Percentiles rank a stretch among this genome's conserved stretches.
Conservation (phyloP, 2,113 vertebrate genomes). For the Vulpes vulpes region DNA sequence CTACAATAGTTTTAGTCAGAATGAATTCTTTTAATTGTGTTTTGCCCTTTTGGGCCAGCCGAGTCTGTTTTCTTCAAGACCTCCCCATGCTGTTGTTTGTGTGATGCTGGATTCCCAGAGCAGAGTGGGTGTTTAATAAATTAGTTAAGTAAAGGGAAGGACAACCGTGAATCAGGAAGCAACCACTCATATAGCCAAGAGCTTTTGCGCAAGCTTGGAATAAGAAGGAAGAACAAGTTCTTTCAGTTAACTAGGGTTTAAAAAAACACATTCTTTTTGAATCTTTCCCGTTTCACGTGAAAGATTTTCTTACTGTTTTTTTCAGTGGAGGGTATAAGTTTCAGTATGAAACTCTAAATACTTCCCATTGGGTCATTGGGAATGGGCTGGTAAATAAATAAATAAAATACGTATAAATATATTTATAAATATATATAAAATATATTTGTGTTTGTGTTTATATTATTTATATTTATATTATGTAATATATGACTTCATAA, state of each 20-base stretch:
- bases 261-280: conserved; percentile 31
- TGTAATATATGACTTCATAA: background rate
- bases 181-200: conserved; percentile 12
- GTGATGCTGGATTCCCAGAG: conserved; percentile 49
- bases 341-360: background rate
- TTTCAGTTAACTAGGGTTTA: background rate
- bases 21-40: background rate
- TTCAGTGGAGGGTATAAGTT: background rate
- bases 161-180: conserved; percentile 31
- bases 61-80: conserved; percentile 52
- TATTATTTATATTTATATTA: background rate
- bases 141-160: background rate
- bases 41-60: conserved; percentile 6
- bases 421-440: background rate
- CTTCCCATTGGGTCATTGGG: background rate
- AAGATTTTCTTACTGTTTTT: background rate
- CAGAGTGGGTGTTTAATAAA: conserved; percentile 22
- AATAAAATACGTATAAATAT: background rate
- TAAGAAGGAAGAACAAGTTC: background rate
- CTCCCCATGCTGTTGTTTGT: conserved; percentile 50
- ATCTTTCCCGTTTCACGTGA: conserved; percentile 38
- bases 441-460: background rate
- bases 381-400: background rate
- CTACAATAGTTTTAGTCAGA: background rate
- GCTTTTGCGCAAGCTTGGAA: conserved; percentile 10